Percentiles rank a stretch among this genome's conserved stretches.
Evolutionary conservation across 2,888 invertebrate species (phyloP).

Genomic region (Stenoptilia bipunctidactyla): DNA sequence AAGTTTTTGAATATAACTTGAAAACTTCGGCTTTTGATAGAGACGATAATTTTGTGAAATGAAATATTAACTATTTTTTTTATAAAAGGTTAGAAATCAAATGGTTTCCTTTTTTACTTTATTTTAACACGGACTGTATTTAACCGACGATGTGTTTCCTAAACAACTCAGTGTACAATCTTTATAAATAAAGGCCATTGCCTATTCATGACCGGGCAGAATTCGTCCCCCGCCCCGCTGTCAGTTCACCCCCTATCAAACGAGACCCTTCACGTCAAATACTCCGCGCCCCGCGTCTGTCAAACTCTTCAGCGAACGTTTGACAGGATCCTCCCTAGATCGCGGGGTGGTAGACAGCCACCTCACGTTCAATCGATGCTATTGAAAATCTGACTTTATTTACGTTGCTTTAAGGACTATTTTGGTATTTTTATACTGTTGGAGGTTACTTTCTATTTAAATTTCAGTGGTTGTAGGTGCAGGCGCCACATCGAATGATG

Average conservation of each 20-base stretch:
- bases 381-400: slow-evolving; percentile 21
- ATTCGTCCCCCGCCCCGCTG: slow-evolving; percentile 52
- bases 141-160: slow-evolving; percentile 50
- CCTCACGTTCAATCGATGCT: slow-evolving; percentile 25
- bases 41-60: background rate
- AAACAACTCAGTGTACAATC: slow-evolving; percentile 56
- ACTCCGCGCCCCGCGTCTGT: slow-evolving; percentile 71
- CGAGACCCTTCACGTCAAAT: slow-evolving; percentile 72
- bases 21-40: background rate
- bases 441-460: background rate
- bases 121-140: too few relatives aligned
- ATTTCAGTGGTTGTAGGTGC: slow-evolving; percentile 54
- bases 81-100: too few relatives aligned
- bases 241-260: slow-evolving; percentile 37
- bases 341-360: slow-evolving; percentile 60
- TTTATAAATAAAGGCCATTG: slow-evolving; percentile 72
- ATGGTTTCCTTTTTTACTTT: too few relatives aligned
- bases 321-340: slow-evolving; percentile 68
- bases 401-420: slow-evolving; percentile 16
- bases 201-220: slow-evolving; percentile 71
- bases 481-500: slow-evolving; percentile 70
- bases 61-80: too few relatives aligned
- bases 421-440: slow-evolving; percentile 11
- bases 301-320: slow-evolving; percentile 71
- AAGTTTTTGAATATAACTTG: slow-evolving; percentile 10